A percentile compares a stretch with the other conserved stretches of the same genome.
Conservation (phyloP, 2,113 vertebrate species). For the Passer domesticus region DNA sequence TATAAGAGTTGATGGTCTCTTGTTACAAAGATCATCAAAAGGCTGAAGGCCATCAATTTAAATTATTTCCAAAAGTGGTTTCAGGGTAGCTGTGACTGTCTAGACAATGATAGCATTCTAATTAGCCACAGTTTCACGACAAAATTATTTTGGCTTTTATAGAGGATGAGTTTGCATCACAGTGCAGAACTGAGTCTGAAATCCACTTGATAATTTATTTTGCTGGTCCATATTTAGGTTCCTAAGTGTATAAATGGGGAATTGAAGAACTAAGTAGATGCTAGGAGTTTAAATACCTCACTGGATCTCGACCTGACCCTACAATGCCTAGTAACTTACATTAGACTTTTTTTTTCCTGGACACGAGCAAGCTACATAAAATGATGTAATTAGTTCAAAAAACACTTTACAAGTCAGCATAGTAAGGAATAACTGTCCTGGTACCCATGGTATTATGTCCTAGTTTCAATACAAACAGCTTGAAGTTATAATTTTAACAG, state of each 20-base stretch:
- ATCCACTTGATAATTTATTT: background rate
- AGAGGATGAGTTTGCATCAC: background rate
- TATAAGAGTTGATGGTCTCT: background rate
- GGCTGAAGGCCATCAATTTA: background rate
- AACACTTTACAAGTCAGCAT: background rate
- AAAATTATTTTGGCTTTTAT: background rate
- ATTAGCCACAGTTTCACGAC: background rate
- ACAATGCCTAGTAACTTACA: background rate
- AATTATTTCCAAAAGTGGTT: background rate
- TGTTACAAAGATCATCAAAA: background rate
- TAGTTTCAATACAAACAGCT: background rate
- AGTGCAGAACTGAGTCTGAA: background rate
- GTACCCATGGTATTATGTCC: background rate
- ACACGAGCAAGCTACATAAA: background rate
- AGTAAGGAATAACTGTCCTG: background rate
- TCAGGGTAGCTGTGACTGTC: background rate
- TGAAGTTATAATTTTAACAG: background rate
- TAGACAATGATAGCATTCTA: background rate
- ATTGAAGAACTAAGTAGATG: background rate
- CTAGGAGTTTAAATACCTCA: background rate
- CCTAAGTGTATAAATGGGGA: background rate
- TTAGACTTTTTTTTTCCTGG: fast-evolving
- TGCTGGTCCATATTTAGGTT: background rate
- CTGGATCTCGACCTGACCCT: background rate
- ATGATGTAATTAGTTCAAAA: background rate